Evolutionary conservation across 1,140 invertebrate species (phyloP), one percentile per base, ranked within the genome.

Genomic region (Pseudomyrmex pallidus): DNA sequence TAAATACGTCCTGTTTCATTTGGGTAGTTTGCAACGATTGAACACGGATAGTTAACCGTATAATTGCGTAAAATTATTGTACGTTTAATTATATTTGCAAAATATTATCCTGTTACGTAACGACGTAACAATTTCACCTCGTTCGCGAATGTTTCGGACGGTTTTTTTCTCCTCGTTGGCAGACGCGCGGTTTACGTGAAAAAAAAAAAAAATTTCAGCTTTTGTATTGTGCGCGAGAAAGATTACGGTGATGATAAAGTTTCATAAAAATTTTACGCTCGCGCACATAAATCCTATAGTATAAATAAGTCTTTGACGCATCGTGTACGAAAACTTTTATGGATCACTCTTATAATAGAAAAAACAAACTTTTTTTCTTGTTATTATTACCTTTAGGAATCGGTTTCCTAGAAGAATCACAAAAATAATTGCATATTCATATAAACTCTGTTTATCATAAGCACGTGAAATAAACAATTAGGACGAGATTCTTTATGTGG

Each of bases 221-320:
- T 83, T 70, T 63, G 59, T 48, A 52, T 54, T n/a, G 57, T 22
- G 50, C 54, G 54, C 50, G 70, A 66, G 25, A 7, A 83, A 74
- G 83, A 85, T 84, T 73, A 82, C 50, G 15, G 46, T 9, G 46
- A 35, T 66, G 74, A 64, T 63, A 61, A 62, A 54, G 74, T 82
- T 64, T 66, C 84, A 73, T 83, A 83, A 85, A 74, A 83, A 74
- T 56, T 85, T 85, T 82, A 83, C 54, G 70, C 54, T 15, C 46
- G 25, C 50, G 61, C 48, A 25, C 70, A 50, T 85, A 85, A 85
- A 85, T 74, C 25, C 57, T 54, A 68, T 82, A 35, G 67, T 48
- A 44, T 22, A 5, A 52, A 25, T 68, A 82, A 44, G 20, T 57
- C 73, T 57, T 61, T 64, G 12, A 56, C 17, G 12, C 7, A 20